These are phyloP conservation scores for Tipula unca DNA, from an alignment of 2,888 invertebrate species.

Conservation along the genomic window DNA sequence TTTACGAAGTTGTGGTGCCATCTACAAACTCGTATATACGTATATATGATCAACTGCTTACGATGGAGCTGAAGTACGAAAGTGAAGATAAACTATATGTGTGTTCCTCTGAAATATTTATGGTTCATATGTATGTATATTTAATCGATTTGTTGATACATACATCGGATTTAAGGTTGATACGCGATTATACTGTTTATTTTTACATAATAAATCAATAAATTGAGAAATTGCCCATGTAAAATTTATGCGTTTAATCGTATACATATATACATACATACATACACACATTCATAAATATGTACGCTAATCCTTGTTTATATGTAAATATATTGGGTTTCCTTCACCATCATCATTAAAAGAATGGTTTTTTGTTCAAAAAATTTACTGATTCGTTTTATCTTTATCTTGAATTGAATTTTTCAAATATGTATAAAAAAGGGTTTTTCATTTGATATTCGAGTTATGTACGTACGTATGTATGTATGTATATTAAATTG, in stretches of 20 bases:
- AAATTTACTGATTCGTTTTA: not conserved
- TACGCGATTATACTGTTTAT: not conserved
- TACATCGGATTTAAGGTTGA: not conserved
- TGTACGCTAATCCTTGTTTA: not conserved
- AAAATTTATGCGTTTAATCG: not conserved
- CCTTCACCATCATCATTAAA: not conserved
- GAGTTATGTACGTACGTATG: not conserved
- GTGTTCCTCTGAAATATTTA: too few species aligned
- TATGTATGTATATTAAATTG: too few species aligned
- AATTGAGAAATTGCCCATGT: not conserved
- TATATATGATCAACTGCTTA: too few species aligned
- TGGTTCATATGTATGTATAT: too few species aligned
- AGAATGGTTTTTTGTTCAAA: not conserved
- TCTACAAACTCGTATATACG: too few species aligned
- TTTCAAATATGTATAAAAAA: not conserved
- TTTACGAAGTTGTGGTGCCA: too few species aligned
- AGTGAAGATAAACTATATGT: too few species aligned
- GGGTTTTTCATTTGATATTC: not conserved
- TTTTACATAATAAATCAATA: constrained; percentile 3
- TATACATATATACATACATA: not conserved
- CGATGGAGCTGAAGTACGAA: too few species aligned
- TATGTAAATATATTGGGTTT: too few species aligned
- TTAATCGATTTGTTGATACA: too few species aligned
- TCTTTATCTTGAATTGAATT: not conserved
- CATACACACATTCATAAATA: not conserved